Evolutionary conservation across 2,113 vertebrate species (phyloP).

Genomic region (Ifrita kowaldi): DNA sequence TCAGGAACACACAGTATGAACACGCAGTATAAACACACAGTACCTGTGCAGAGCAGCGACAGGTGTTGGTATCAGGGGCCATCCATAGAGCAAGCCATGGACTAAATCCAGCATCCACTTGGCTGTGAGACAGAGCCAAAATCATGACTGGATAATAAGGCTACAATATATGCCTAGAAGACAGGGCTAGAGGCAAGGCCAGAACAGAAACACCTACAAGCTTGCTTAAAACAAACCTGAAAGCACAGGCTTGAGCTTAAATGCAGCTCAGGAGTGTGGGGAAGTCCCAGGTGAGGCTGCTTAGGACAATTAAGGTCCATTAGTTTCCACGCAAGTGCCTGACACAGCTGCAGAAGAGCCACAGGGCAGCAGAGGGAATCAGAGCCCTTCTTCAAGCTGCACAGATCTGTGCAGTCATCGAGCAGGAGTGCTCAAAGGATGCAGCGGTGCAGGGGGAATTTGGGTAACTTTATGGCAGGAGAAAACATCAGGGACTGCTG

Average conservation of each 20-base stretch:
- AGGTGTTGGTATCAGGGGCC: neutral
- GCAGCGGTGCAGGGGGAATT: accelerated
- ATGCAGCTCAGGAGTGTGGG: neutral
- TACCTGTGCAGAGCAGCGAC: neutral
- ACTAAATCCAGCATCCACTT: neutral
- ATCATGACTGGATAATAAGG: neutral
- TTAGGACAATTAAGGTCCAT: neutral
- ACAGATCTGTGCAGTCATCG: neutral
- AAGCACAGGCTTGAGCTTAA: neutral
- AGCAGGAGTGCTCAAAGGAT: neutral
- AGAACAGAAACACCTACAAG: neutral
- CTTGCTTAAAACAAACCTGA: neutral
- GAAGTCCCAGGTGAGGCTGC: neutral
- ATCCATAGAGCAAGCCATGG: neutral
- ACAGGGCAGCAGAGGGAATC: neutral
- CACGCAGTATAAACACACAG: neutral
- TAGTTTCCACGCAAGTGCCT: neutral
- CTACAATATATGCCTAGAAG: accelerated
- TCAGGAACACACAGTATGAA: neutral
- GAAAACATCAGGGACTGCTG: neutral
- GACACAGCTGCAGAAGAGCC: neutral
- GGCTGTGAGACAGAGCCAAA: accelerated
- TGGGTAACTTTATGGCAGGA: neutral
- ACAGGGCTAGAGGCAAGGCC: neutral
- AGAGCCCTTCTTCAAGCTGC: neutral